Base-by-base conservation (phyloP, 2,888 invertebrate species). In the Julus scandinavius region DNA sequence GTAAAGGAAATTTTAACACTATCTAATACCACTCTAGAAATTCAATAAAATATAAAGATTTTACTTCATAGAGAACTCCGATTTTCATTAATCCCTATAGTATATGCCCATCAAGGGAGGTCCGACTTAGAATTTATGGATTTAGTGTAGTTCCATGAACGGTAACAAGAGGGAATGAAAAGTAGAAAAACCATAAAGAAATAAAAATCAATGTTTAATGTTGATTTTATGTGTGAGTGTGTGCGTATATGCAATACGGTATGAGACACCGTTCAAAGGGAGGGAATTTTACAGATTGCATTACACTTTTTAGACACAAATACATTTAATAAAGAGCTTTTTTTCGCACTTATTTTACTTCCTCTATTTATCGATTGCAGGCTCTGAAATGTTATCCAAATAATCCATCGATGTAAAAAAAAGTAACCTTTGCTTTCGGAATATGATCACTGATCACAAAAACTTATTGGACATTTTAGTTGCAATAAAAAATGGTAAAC, bases 141-240 rank as follows among this genome's bases (percentile, higher is more conserved):
- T 29, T 63, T 9, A 9, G 72, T 29, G n/a, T 17, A 29, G 20
- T 20, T 72, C 20, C 72, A 72, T 29, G 72, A 72, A n/a, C 11
- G 72, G 72, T 72, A 72, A 20, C 29, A 72, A 72, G 72, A 72
- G 72, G 72, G 29, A 72, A 29, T 20, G 20, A 29, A 20, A 20
- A 20, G 29, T 72, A 72, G 45, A 72, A 72, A 72, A 20, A 20
- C 11, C 72, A 72, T 72, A 72, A 72, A 20, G 20, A 72, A 72
- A 72, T 72, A 72, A 63, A 72, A 72, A 72, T 72, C 72, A 72
- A 72, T 72, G 72, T 72, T 72, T 72, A 20, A 72, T 72, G 72
- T 72, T 72, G 72, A 72, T 72, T 72, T 72, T 72, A 72, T 72
- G 72, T 6, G 72, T 29, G 17, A 29, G 20, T 63, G 72, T 15